Evolutionary conservation across 2,888 invertebrate species (phyloP).

Genomic region (Molanna angustata): DNA sequence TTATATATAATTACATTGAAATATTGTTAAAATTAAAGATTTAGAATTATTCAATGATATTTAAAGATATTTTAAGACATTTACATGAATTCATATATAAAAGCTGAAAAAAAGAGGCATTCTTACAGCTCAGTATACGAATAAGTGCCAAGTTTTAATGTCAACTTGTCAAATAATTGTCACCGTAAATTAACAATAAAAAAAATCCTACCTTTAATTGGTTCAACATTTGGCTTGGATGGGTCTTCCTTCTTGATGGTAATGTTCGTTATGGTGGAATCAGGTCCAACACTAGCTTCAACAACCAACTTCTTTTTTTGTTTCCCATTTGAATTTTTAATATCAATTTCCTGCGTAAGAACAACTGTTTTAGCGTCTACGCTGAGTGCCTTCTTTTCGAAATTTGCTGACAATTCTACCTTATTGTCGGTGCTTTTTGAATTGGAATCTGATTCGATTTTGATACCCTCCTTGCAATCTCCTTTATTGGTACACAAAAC

Average conservation of each 20-base stretch:
- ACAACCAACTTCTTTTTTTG: conserved; percentile 24
- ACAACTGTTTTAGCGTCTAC: too few species aligned
- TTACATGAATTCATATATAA: neutral
- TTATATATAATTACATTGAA: too few species aligned
- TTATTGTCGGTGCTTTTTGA: too few species aligned
- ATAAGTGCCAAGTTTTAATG: neutral
- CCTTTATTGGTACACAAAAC: conserved; percentile 1
- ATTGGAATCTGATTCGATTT: neutral
- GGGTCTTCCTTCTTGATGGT: conserved; percentile 23
- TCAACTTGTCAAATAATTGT: neutral
- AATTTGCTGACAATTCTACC: too few species aligned
- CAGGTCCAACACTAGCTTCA: conserved; percentile 22
- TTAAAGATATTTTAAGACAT: too few species aligned
- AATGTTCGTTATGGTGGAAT: conserved; percentile 24
- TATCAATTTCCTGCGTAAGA: too few species aligned
- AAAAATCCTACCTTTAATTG: conserved; percentile 20
- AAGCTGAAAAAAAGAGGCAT: neutral
- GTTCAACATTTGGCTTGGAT: conserved; percentile 9
- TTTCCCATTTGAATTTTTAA: conserved; percentile 18
- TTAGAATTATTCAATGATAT: too few species aligned
- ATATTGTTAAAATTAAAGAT: too few species aligned
- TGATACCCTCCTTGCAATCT: neutral
- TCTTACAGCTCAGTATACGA: neutral
- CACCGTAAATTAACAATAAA: neutral
- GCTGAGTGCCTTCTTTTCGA: too few species aligned